Percentiles rank a stretch among this genome's conserved stretches.
phyloP scores from a whole-genome alignment of 1,140 invertebrate genomes.

The Rhizoglyphus robini region DNA sequence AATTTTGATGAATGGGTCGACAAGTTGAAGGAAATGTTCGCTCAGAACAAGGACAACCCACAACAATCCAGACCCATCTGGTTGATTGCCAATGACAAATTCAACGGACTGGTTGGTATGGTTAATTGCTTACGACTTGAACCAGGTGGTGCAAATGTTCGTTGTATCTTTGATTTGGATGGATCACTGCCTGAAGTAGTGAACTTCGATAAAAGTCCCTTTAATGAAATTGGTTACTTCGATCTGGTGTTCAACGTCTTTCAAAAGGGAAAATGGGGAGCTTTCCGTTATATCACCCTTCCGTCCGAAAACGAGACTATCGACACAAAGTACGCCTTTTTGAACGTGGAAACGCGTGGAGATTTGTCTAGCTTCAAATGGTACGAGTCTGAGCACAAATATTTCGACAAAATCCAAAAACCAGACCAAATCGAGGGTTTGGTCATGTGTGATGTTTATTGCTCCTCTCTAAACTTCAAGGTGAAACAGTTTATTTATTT shows the following conservation, averaged over 20 bases:
- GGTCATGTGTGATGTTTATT: slow-evolving; percentile 64
- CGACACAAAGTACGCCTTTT: slow-evolving; percentile 65
- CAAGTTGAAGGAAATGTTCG: slow-evolving; percentile 28
- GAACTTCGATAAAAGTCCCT: slow-evolving; percentile 7
- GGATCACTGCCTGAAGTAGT: background rate
- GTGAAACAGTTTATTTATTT: slow-evolving; percentile 31
- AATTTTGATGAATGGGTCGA: slow-evolving; percentile 57
- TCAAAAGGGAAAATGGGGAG: slow-evolving; percentile 63
- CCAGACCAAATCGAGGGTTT: slow-evolving; percentile 27
- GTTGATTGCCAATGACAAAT: slow-evolving; percentile 44
- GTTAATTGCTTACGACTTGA: slow-evolving; percentile 75
- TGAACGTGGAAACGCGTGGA: slow-evolving; percentile 68
- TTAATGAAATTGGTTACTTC: slow-evolving; percentile 38
- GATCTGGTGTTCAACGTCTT: slow-evolving; percentile 75
- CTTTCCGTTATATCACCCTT: slow-evolving; percentile 53
- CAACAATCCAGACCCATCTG: slow-evolving; percentile 43
- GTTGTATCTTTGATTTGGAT: slow-evolving; percentile 32
- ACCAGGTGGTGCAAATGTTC: slow-evolving; percentile 55
- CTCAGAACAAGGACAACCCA: slow-evolving; percentile 33
- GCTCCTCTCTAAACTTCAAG: slow-evolving; percentile 86
- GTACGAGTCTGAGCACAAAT: slow-evolving; percentile 67
- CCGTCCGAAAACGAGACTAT: background rate
- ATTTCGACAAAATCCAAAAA: slow-evolving; percentile 26
- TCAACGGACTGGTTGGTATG: slow-evolving; percentile 65
- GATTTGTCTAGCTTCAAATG: slow-evolving; percentile 81